Evolutionary conservation across 2,113 vertebrate genomes (phyloP), one percentile per base, ranked within the genome.

Genomic region (Scytalopus superciliaris): DNA sequence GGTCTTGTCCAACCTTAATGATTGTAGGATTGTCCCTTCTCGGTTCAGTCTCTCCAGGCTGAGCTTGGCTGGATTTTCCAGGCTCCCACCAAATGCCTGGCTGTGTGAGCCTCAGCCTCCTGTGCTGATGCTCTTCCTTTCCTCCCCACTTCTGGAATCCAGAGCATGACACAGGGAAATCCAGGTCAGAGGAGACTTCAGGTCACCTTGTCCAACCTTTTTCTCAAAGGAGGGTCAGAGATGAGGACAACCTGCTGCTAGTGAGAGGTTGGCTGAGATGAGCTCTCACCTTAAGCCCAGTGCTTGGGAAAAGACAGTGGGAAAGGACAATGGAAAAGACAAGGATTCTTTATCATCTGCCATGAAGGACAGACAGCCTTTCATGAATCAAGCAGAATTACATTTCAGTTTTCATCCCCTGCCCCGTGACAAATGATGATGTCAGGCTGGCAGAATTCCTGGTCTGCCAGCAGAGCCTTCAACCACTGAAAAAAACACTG

Each of bases 11-110:
- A 12, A 1, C 19, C 23, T 39, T 6, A 15, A 3, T 11, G 10
- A 10, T 11, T 23, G 24, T 4, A 2, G 13, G 37, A 7, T 3
- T 57, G 50, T 44, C 8, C 50, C 39, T 3, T 53, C 1, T 0
- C 5, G n/a, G 33, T 37, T 79, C 56, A 40, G 39, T 35, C 21
- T 45, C 2, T 8, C 35, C 66, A 37, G 47, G 37, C 14, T 25
- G 79, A 67, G 16, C 23, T 90, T 53, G 47, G 35, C 33, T 67
- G 31, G 19, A 7, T 73, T 81, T 56, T 3, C 19, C 37, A 47
- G 39, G 14, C 3, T 83, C 4, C 14, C 35, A 44, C 17, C 62
- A 76, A 76, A n/a, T 15, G 14, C 39, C 33, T 24, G 9, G 7
- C 1, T 4, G 3, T 57, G 45, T 59, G 33, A 35, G 4, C 35